Evolutionary conservation across 2,888 invertebrate genomes (phyloP).

Genomic region (Agonopterix alstromeriana): DNA sequence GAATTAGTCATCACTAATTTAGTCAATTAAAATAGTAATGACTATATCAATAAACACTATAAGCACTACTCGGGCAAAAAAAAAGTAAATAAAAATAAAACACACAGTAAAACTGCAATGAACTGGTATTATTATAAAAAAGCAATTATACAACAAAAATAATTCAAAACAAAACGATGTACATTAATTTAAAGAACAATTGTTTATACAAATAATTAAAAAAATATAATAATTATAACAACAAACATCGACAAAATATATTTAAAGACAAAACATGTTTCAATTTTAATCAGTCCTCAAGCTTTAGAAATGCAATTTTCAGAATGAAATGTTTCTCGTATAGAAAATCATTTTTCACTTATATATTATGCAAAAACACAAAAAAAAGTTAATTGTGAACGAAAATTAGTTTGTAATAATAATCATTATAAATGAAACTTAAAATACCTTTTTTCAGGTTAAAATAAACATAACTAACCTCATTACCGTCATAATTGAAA

Average conservation of each 20-base stretch:
- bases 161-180: slow-evolving; percentile 86
- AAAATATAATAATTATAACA: slow-evolving; percentile 79
- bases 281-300: slow-evolving; percentile 72
- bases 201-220: slow-evolving; percentile 83
- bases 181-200: slow-evolving; percentile 86
- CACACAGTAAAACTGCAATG: slow-evolving; percentile 82
- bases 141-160: slow-evolving; percentile 86
- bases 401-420: slow-evolving; percentile 28
- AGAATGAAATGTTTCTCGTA: slow-evolving; percentile 59
- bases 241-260: slow-evolving; percentile 78
- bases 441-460: slow-evolving; percentile 47
- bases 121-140: slow-evolving; percentile 84
- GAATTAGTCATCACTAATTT: slow-evolving; percentile 38
- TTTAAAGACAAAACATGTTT: slow-evolving; percentile 75
- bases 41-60: slow-evolving; percentile 35
- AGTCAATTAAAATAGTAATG: slow-evolving; percentile 34
- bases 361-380: slow-evolving; percentile 69
- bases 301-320: slow-evolving; percentile 74
- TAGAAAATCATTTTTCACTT: slow-evolving; percentile 52
- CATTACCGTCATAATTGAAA: slow-evolving; percentile 34
- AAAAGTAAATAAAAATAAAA: slow-evolving; percentile 69
- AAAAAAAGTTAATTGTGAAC: slow-evolving; percentile 32
- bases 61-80: slow-evolving; percentile 62
- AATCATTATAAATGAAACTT: slow-evolving; percentile 47
- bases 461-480: slow-evolving; percentile 44